Conservation (phyloP, 2,797 vertebrate genomes). For the Balearica regulorum region DNA sequence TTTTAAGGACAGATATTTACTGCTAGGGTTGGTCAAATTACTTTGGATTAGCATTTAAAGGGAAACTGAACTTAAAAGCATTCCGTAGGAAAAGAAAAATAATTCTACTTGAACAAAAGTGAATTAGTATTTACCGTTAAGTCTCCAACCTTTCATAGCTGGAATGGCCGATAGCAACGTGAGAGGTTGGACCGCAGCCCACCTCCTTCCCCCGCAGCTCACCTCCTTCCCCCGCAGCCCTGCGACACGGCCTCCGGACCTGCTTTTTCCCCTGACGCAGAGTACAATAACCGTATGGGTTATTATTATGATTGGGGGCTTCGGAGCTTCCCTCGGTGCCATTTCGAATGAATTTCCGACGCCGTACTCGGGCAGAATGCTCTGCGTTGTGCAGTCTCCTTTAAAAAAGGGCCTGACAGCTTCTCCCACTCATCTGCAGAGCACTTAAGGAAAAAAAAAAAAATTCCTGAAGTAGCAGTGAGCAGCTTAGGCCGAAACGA, state of each 20-base stretch:
- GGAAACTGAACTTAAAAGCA: background rate
- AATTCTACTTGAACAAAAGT: background rate
- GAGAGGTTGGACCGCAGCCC: fast-evolving
- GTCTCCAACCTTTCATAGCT: background rate
- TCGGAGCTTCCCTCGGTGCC: background rate
- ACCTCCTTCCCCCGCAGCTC: background rate
- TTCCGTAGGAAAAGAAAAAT: background rate
- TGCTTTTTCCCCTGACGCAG: fast-evolving
- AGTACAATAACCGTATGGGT: background rate
- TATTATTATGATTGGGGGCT: too few relatives aligned
- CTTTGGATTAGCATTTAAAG: background rate
- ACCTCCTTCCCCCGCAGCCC: background rate
- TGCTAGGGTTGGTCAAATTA: background rate
- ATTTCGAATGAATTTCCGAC: background rate
- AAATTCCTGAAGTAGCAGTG: background rate
- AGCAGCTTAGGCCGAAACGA: background rate
- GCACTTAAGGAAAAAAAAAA: background rate
- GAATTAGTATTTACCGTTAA: background rate
- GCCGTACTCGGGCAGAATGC: background rate
- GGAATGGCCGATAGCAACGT: background rate
- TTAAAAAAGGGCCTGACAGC: background rate
- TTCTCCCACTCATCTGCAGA: background rate
- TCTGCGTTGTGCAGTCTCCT: background rate
- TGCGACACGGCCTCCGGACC: fast-evolving
- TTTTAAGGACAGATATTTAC: background rate